These are phyloP conservation scores for Phengaris arion DNA, from an alignment of 2,888 invertebrate species.

Conservation along the genomic window DNA sequence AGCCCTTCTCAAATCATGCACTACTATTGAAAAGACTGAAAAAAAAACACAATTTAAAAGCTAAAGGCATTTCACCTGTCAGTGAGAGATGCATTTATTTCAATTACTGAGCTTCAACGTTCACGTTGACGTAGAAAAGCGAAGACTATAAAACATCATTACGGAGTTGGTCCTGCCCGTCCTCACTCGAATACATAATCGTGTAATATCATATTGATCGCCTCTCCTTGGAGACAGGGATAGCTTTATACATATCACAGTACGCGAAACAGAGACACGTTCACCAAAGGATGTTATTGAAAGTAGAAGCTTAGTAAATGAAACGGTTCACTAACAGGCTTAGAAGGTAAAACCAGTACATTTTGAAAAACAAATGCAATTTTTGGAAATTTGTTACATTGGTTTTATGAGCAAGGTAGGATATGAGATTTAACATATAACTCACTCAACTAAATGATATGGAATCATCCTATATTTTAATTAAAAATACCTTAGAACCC, in stretches of 20 bases:
- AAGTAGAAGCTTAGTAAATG: slow-evolving; percentile 3
- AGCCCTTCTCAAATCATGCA: too few species aligned
- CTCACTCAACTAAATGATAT: too few species aligned
- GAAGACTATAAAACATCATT: slow-evolving; percentile 41
- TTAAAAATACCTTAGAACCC: too few species aligned
- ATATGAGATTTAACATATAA: too few species aligned
- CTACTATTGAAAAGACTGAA: background rate
- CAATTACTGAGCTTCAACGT: background rate
- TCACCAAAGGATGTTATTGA: slow-evolving; percentile 7
- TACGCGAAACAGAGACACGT: background rate
- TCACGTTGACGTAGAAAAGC: background rate
- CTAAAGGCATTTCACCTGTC: slow-evolving; percentile 3
- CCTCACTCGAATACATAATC: slow-evolving; percentile 29
- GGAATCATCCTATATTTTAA: too few species aligned
- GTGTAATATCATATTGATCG: slow-evolving; percentile 28
- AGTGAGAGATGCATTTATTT: slow-evolving; percentile 1
- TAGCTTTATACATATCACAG: background rate
- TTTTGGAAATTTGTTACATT: too few species aligned
- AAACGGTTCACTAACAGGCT: background rate
- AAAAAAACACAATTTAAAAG: background rate
- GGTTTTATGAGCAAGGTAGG: background rate
- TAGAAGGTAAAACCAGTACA: background rate
- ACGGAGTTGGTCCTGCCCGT: slow-evolving; percentile 36
- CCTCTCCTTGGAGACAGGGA: slow-evolving; percentile 20
- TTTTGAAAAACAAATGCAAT: background rate